A percentile compares a stretch with the other conserved stretches of the same genome.
phyloP scores from a whole-genome alignment of 2,113 vertebrate species.

The Crotalus helleri region DNA sequence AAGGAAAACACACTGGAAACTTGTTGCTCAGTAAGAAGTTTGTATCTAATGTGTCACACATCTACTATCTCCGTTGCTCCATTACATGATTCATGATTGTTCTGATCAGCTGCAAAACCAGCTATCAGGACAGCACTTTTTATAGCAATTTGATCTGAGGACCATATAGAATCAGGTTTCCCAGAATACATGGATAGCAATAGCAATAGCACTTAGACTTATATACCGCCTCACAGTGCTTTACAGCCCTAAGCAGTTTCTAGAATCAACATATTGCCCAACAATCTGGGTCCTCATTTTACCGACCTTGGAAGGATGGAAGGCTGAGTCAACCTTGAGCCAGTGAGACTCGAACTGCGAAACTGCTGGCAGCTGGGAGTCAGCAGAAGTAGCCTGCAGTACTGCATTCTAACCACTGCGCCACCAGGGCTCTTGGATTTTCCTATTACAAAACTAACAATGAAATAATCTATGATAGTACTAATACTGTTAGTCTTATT shows the following conservation, averaged over 20 bases:
- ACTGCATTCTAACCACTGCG: too few relatives aligned
- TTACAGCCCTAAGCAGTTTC: too few relatives aligned
- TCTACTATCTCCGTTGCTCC: neutral
- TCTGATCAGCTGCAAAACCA: neutral
- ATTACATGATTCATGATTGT: neutral
- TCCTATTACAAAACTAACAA: neutral
- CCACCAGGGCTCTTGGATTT: neutral
- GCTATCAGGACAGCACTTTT: neutral
- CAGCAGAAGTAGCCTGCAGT: too few relatives aligned
- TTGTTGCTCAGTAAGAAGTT: neutral
- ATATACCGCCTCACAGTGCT: too few relatives aligned
- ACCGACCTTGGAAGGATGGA: too few relatives aligned
- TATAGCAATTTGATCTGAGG: neutral
- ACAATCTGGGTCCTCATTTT: too few relatives aligned
- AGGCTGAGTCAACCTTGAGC: too few relatives aligned
- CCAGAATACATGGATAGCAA: neutral
- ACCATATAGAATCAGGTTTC: neutral
- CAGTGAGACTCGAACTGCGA: too few relatives aligned
- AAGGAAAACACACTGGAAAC: neutral
- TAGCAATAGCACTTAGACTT: too few relatives aligned
- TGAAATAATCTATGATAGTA: neutral
- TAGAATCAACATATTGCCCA: too few relatives aligned
- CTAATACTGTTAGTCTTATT: neutral
- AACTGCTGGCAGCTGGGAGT: too few relatives aligned
- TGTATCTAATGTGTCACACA: neutral